These are phyloP conservation scores for Myotis findleyi DNA, from an alignment of 2,797 vertebrate species.

Conservation along the genomic window DNA sequence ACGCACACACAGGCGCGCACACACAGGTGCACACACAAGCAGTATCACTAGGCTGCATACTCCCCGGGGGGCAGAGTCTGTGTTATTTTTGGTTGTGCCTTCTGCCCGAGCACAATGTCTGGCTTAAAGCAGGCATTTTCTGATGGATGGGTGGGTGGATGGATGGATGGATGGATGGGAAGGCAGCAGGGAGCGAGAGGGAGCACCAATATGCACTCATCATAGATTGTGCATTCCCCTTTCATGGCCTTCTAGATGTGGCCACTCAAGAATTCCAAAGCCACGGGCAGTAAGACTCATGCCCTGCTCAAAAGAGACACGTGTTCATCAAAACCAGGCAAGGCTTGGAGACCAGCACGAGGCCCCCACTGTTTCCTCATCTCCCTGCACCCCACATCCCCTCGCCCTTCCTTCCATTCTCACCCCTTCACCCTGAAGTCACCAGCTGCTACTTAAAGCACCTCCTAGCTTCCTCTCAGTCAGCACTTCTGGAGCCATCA, in stretches of 20 bases:
- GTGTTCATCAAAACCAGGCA: neutral
- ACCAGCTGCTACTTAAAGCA: neutral
- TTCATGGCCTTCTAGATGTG: neutral
- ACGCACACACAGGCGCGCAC: too few species aligned
- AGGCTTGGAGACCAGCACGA: neutral
- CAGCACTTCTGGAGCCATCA: neutral
- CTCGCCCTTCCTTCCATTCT: neutral
- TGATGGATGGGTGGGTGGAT: neutral
- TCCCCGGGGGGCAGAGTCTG: neutral
- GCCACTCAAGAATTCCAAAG: neutral
- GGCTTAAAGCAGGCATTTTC: neutral
- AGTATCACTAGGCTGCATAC: neutral
- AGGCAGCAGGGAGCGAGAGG: neutral
- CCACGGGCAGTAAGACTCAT: neutral
- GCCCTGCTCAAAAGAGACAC: neutral
- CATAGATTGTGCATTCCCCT: neutral
- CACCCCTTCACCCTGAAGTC: neutral
- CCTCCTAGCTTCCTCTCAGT: neutral
- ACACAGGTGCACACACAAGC: neutral
- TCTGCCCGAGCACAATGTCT: neutral
- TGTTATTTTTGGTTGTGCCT: neutral
- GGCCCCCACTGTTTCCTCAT: neutral
- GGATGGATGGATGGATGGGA: neutral
- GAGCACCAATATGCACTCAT: neutral
- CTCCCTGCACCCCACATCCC: accelerated